Evolutionary conservation across 2,113 vertebrate species (phyloP), one percentile per base, ranked within the genome.

Genomic region (Triplophysa rosa): DNA sequence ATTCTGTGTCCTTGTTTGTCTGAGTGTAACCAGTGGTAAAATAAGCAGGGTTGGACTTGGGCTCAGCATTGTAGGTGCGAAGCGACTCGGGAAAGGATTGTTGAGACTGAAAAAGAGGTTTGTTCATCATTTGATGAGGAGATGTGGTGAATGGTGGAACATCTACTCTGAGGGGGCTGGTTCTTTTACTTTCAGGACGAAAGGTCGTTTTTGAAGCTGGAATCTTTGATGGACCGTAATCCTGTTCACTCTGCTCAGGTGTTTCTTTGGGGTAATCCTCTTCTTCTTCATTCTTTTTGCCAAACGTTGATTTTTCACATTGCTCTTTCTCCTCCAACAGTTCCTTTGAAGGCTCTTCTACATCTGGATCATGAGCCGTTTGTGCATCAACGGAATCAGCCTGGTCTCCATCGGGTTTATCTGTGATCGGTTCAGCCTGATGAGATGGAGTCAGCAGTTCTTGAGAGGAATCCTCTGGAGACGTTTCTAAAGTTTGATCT

Each of bases 141-240:
- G 91, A 89, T 0, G 89, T 90, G 64, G 88, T 89, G 84, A 90
- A 90, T 6, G 91, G 91, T 29, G 90, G 92, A 45, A 89, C 91
- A 1, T 92, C 92, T 85, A 92, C 87, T n/a, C 90, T 91, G 58
- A 92, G 88, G 0, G 91, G 92, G 19, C 89, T 89, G 0, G 86
- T 87, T 21, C 91, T 92, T 84, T 91, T 91, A 0, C 91, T 91
- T 82, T 92, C 89, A 0, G 90, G 89, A 11, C 19, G 40, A 17
- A 69, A 13, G 13, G 24, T 56, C n/a, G 56, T 26, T 65, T 74
- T 81, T 64, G 59, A 81, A 52, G 80, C 89, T 52, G 14, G 11
- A 92, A 9, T 86, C 83, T 49, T 87, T 82, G 0, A 80, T 89
- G 65, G 84, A 80, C 78, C 86, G 10, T n/a, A 63, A 3, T 67